These are phyloP conservation scores for Wiebesia pumilae DNA, from an alignment of 1,140 invertebrate genomes.

Conservation along the genomic window DNA sequence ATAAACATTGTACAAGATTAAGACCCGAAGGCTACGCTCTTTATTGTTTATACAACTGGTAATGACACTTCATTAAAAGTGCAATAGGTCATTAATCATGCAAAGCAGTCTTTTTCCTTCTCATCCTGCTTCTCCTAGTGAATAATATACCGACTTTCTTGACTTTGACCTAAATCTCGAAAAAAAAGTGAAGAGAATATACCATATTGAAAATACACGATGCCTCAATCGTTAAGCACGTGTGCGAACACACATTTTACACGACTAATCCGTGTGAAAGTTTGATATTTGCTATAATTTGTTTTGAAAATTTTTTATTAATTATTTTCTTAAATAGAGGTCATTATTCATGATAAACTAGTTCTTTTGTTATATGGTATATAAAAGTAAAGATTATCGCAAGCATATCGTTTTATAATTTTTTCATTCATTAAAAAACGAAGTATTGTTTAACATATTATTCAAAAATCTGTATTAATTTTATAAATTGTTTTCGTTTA, in stretches of 20 bases:
- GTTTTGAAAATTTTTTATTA: not conserved
- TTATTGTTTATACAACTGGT: not conserved
- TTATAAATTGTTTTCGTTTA: no score
- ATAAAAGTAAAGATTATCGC: no score
- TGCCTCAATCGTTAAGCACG: no score
- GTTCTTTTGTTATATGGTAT: not conserved
- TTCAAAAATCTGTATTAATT: no score
- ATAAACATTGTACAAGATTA: not conserved
- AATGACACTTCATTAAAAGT: not conserved
- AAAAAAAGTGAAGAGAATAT: not conserved
- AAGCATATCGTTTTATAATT: no score
- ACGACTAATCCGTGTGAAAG: not conserved
- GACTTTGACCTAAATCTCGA: constrained; percentile 28
- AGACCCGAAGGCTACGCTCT: not conserved
- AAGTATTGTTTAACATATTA: no score
- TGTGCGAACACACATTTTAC: not conserved
- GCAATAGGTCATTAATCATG: no score
- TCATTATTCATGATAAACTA: not conserved
- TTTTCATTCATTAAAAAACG: no score
- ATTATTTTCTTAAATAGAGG: not conserved
- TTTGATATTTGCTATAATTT: not conserved
- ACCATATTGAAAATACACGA: no score
- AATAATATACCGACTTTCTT: constrained; percentile 9
- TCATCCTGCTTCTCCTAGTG: not conserved
- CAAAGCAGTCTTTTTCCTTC: not conserved